Percentiles rank a stretch among this genome's conserved stretches.
Conservation (phyloP, 2,888 invertebrate genomes). For the Lepas anatifera region DNA sequence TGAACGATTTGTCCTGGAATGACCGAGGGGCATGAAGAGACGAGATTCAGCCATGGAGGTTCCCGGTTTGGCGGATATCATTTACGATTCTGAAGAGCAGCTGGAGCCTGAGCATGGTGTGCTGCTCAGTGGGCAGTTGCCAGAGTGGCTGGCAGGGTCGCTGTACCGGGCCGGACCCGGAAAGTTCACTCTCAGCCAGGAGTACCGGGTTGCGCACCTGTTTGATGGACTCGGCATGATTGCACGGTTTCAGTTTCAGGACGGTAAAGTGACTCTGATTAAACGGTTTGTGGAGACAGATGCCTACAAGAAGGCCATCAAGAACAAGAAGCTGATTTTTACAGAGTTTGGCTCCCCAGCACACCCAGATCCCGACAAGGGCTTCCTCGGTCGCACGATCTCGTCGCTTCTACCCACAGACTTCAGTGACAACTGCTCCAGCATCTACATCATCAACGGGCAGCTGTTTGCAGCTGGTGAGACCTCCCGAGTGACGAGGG, state of each 20-base stretch:
- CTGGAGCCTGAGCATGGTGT: neutral
- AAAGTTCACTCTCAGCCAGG: constrained; percentile 21
- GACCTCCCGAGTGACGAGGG: constrained; percentile 31
- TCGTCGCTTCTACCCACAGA: constrained; percentile 30
- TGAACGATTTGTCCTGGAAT: no score
- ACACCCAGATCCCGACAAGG: constrained; percentile 40
- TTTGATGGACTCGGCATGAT: constrained; percentile 40
- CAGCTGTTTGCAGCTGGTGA: constrained; percentile 36
- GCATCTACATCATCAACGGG: constrained; percentile 32
- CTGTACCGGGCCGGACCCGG: constrained; percentile 22
- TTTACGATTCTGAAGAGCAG: constrained; percentile 1
- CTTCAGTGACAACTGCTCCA: constrained; percentile 36
- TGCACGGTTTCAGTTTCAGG: constrained; percentile 35
- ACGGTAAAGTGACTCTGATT: constrained; percentile 32
- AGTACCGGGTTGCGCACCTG: constrained; percentile 34
- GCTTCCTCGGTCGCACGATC: constrained; percentile 34
- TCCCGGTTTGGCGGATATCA: neutral
- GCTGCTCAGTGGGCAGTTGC: constrained; percentile 14
- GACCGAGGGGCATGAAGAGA: no score
- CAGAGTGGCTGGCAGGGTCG: constrained; percentile 21
- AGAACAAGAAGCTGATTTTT: constrained; percentile 35
- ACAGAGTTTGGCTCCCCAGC: constrained; percentile 40
- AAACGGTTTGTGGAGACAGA: constrained; percentile 36
- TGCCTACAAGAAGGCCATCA: constrained; percentile 35
- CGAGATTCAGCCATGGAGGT: no score